Base-by-base conservation (phyloP, 2,888 invertebrate genomes). In the Meghimatium bilineatum region DNA sequence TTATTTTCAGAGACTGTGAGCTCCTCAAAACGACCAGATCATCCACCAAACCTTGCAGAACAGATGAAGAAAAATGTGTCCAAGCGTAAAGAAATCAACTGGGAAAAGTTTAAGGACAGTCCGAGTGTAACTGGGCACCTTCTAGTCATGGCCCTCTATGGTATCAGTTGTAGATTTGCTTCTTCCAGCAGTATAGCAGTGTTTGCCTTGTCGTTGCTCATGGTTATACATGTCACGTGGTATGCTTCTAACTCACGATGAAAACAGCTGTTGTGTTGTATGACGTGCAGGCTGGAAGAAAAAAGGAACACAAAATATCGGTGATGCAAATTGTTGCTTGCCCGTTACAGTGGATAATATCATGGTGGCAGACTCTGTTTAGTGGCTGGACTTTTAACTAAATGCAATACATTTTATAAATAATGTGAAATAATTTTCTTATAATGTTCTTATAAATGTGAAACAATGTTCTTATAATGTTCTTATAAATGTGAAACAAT, bases 141-240 rank as follows among this genome's bases (percentile, higher is more conserved):
- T 49, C 74, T 85, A 20, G 63, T 82, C 5, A 82, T 85, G 67
- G 81, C 60, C 14, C 34, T 78, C 36, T 81, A 81, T 67, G 82
- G 82, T 12, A 71, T 85, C 12, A 82, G 79, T 49, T 85, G 82
- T 36, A 49, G 76, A n/a, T 74, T 82, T 44, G 85, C 82, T 67
- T 56, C 75, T 26, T 66, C 76, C 60, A 80, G 56, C 67, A 75
- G 56, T 29, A 76, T 80, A 26, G 84, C 80, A 0, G 32, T 76
- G 14, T 76, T 76, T 66, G 80, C 80, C 23, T 67, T 84, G 36
- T 76, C 80, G 20, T 17, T 80, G 34, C 80, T 84, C 0, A 76
- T 84, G 80, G 60, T 84, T 32, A 77, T 80, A 32, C 84, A 84
- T 76, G 84, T 84, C 0, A 60, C 76, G 17, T 84, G 84, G 84